A percentile compares a stretch with the other conserved stretches of the same genome.
phyloP scores from a whole-genome alignment of 2,113 vertebrate species.

The Bucco capensis region DNA sequence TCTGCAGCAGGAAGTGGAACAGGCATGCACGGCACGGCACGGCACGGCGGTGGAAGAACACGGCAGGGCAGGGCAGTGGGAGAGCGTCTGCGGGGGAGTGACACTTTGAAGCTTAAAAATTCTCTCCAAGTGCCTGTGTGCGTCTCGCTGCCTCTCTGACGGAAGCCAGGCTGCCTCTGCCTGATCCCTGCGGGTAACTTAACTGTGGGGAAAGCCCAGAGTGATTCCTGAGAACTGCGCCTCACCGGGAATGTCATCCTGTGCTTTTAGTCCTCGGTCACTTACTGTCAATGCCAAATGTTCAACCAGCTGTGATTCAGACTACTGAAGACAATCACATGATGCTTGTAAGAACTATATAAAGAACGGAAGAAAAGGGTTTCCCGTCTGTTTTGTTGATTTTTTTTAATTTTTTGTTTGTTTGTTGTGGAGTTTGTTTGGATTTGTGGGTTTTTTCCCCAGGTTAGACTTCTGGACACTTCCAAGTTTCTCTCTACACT shows the following conservation, averaged over 20 bases:
- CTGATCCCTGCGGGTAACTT: fast-evolving
- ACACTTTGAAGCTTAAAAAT: background rate
- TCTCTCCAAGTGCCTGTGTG: background rate
- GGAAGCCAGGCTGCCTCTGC: background rate
- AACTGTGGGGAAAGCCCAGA: background rate
- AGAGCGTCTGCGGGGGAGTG: conserved; percentile 26
- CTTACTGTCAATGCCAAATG: background rate
- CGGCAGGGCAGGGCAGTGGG: background rate
- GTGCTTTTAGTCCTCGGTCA: background rate
- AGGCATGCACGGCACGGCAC: background rate
- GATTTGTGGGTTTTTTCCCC: no score
- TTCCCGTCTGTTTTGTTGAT: background rate
- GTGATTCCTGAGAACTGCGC: background rate
- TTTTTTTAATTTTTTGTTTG: background rate
- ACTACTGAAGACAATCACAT: background rate
- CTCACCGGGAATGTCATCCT: background rate
- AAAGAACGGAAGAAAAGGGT: background rate
- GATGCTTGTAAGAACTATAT: background rate
- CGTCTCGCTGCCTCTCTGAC: background rate
- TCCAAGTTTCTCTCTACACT: background rate
- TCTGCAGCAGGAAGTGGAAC: conserved; percentile 72
- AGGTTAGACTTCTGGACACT: background rate
- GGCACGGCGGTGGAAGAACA: no score
- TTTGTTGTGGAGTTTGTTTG: no score
- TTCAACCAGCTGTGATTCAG: conserved; percentile 27